Evolutionary conservation across 53 echinoderm and acorn worm genomes (phyloP).

Genomic region (Actinopyga echinites): DNA sequence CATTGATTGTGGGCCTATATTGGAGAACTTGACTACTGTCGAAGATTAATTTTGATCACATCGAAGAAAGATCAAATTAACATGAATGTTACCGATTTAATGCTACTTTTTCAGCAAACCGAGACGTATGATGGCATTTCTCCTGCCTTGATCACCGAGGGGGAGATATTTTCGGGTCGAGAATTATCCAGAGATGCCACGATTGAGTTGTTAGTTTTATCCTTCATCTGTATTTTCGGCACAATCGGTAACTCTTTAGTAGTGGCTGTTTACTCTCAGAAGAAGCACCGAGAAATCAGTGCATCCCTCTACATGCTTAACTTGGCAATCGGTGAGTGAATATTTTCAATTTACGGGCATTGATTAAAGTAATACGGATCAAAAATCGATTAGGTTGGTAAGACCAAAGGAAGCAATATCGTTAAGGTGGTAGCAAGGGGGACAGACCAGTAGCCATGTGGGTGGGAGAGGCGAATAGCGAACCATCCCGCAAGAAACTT

Average conservation of each 20-base stretch:
- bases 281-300: constrained; percentile 42
- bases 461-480: no score
- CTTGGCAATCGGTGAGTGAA: constrained; percentile 69
- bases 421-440: no score
- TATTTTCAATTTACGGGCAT: not conserved
- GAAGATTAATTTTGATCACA: no score
- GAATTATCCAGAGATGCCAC: not conserved
- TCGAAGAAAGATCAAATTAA: no score
- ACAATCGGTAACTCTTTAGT: constrained; percentile 64
- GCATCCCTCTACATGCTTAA: constrained; percentile 72
- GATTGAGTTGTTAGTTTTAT: constrained; percentile 20
- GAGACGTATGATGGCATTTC: not conserved
- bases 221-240: constrained; percentile 51
- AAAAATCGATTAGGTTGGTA: not conserved
- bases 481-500: no score
- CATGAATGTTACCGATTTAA: no score
- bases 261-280: constrained; percentile 54
- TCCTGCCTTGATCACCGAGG: not conserved
- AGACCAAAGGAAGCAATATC: not conserved
- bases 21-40: no score
- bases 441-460: no score
- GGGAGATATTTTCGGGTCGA: not conserved
- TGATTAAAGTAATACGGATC: not conserved
- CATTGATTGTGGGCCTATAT: no score
- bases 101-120: no score